Evolutionary conservation across 2,113 vertebrate genomes (phyloP), one percentile per base, ranked within the genome.

Genomic region (Phoxinus phoxinus): DNA sequence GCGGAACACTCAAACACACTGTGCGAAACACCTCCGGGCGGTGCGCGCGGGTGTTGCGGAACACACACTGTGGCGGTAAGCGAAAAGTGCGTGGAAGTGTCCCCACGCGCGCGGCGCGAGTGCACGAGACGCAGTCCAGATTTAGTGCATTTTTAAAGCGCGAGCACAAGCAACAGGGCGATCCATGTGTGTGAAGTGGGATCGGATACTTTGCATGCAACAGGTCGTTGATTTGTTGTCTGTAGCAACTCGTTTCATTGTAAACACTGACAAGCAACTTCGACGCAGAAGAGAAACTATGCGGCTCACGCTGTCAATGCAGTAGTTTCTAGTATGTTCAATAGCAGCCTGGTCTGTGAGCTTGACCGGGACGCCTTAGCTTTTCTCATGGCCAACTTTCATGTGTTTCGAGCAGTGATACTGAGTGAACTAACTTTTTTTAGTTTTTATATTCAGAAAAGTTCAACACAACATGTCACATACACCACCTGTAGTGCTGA

Each of bases 21-120:
- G 27, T 13, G 23, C 41, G 67, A 44, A 59, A 77, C 35, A 23
- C 69, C 53, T 75, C 41, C 25, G 61, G 71, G 41, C 48, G 25
- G 17, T 83, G 61, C 58, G 69, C 58, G 69, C 58, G 63, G 59
- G 44, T 48, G 81, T 83, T n/a, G 46, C 46, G 48, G 82, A 65
- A 53, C n/a, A 53, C 58, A 19, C 30, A 69, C 65, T 80, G 84
- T 65, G 19, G 80, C 44, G 80, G 80, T 82, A 82, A 82, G 80
- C 61, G 44, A 82, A 69, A 82, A 82, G 80, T 69, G 46, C 19
- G 80, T 82, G 80, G 46, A 82, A 82, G 61, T 82, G 79, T 81
- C 41, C 35, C 37, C 79, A 48, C 59, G 78, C 58, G 78, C 58
- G 58, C 75, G 35, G 78, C 78, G 41, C 59, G 37, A 30, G 35